phyloP scores from a whole-genome alignment of 92 coral and sea anemone species.

The Umimayanthus chanpuru region DNA sequence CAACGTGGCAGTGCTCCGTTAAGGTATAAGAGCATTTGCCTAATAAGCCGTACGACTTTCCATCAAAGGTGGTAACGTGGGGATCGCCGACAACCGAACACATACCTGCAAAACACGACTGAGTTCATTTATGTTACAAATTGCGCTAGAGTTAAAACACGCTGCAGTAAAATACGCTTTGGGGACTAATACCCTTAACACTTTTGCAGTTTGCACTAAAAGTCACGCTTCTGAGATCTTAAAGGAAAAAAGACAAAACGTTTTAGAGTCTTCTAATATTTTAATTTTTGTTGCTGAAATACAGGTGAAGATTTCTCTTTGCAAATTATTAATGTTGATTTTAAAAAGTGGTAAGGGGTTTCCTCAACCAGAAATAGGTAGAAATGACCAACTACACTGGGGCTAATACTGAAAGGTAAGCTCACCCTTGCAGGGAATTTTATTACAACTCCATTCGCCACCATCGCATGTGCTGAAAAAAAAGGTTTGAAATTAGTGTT shows the following conservation, averaged over 20 bases:
- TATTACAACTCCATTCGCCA: constrained; percentile 82
- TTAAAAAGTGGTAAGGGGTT: no score
- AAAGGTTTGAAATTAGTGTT: not conserved
- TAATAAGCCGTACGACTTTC: constrained; percentile 75
- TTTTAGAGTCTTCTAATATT: no score
- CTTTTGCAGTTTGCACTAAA: no score
- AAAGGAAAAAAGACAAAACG: no score
- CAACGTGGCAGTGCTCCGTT: constrained; percentile 87
- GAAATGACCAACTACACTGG: no score
- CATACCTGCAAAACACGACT: constrained; percentile 52
- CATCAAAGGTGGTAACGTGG: constrained; percentile 87
- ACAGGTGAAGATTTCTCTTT: not conserved
- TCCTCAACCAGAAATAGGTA: no score
- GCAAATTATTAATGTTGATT: not conserved
- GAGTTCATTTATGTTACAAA: not conserved
- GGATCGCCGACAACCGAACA: constrained; percentile 83
- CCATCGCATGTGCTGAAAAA: constrained; percentile 80
- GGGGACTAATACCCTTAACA: no score
- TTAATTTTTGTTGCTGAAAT: no score
- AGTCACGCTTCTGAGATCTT: no score
- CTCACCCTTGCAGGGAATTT: constrained; percentile 82
- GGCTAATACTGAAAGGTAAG: not conserved
- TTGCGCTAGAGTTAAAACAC: not conserved
- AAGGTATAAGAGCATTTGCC: constrained; percentile 77
- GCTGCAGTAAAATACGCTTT: not conserved